These are phyloP conservation scores for Anoplius nigerrimus DNA, from an alignment of 2,888 invertebrate genomes.

Conservation along the genomic window DNA sequence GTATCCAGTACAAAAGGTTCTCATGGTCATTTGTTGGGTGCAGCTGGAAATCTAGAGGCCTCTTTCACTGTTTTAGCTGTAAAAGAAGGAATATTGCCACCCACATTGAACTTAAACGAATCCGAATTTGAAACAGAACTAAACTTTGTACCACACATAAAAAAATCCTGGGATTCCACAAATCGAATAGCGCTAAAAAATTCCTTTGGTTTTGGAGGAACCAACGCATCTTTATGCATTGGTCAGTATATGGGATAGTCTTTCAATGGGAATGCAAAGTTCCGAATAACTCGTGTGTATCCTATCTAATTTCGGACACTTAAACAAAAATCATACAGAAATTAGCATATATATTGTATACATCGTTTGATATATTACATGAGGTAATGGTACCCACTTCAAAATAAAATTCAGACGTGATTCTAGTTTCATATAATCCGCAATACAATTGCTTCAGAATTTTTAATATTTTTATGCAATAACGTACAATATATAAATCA, in stretches of 20 bases:
- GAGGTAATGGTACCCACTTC: conserved; percentile 11
- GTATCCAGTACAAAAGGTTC: conserved; percentile 98
- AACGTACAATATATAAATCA: conserved; percentile 32
- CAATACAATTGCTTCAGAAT: conserved; percentile 30
- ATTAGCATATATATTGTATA: not conserved
- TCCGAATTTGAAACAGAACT: conserved; percentile 80
- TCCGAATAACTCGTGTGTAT: conserved; percentile 21
- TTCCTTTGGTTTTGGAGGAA: conserved; percentile 99
- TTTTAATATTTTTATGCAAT: conserved; percentile 42
- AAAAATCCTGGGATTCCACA: conserved; percentile 78
- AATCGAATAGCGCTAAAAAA: conserved; percentile 91
- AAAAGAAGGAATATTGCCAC: conserved; percentile 85
- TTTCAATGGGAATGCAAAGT: not conserved
- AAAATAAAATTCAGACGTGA: conserved; percentile 19
- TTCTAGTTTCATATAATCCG: conserved; percentile 12
- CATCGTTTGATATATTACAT: conserved; percentile 21
- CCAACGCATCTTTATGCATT: conserved; percentile 92
- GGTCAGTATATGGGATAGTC: conserved; percentile 71
- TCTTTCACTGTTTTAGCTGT: conserved; percentile 90
- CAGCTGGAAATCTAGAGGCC: conserved; percentile 97
- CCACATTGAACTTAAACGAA: conserved; percentile 90
- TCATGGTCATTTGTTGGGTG: conserved; percentile 96
- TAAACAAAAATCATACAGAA: not conserved
- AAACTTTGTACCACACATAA: conserved; percentile 81
- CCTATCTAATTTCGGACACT: not conserved